phyloP scores from a whole-genome alignment of 2,797 vertebrate species.

The Sebastes alutus region DNA sequence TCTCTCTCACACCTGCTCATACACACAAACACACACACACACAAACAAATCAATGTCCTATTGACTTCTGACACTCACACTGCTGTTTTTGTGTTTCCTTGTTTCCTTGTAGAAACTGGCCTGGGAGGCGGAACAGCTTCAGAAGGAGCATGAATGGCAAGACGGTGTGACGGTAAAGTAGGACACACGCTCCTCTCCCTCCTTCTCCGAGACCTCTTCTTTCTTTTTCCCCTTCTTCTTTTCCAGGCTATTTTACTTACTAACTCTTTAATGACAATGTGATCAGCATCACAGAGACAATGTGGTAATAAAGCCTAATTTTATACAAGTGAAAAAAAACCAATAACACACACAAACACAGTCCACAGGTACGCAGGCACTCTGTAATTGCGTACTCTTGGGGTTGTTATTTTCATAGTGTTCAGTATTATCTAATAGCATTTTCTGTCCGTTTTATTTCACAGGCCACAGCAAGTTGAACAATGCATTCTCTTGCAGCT shows the following conservation, averaged over 20 bases:
- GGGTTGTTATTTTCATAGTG: constrained; percentile 13
- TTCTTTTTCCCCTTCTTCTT: constrained; percentile 2
- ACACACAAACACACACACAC: background rate
- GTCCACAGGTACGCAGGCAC: background rate
- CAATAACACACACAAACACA: background rate
- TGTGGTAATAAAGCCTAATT: constrained; percentile 10
- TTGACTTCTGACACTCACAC: constrained; percentile 51
- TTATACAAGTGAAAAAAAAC: background rate
- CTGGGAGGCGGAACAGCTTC: constrained; percentile 92
- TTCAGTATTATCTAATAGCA: constrained; percentile 21
- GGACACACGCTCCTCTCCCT: constrained; percentile 37
- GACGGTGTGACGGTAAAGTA: constrained; percentile 94
- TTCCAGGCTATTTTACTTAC: constrained; percentile 8
- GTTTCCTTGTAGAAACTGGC: constrained; percentile 88
- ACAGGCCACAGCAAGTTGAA: constrained; percentile 45
- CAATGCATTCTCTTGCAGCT: constrained; percentile 45
- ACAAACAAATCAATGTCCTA: constrained; percentile 28
- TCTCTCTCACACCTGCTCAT: background rate
- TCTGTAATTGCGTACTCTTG: background rate
- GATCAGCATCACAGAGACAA: constrained; percentile 75
- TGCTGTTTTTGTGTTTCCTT: constrained; percentile 65
- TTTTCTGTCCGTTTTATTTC: constrained; percentile 28
- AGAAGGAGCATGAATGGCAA: constrained; percentile 94
- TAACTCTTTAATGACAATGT: constrained; percentile 61
- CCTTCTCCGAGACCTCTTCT: constrained; percentile 28